phyloP scores from a whole-genome alignment of 2,113 vertebrate species.

The Ranitomeya imitator region DNA sequence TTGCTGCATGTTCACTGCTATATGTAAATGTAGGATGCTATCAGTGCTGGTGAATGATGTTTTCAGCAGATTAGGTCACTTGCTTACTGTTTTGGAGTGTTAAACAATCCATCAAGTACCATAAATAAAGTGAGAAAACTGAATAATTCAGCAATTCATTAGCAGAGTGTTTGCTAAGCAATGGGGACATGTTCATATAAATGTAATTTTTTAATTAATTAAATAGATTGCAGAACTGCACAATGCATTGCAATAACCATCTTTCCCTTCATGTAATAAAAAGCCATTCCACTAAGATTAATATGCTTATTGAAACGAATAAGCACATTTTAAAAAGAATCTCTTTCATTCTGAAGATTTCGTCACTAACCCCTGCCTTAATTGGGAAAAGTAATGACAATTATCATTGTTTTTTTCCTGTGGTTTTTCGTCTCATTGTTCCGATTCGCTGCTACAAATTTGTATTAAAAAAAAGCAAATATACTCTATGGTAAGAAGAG shows the following conservation, averaged over 20 bases:
- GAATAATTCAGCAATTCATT: constrained; percentile 47
- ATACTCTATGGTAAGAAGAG: constrained; percentile 13
- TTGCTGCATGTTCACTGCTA: constrained; percentile 12
- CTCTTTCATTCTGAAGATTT: constrained; percentile 48
- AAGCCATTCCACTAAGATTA: constrained; percentile 41
- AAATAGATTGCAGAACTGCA: constrained; percentile 42
- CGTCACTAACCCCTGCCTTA: constrained; percentile 54
- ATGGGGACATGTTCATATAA: constrained; percentile 37
- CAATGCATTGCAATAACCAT: constrained; percentile 32
- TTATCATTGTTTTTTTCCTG: constrained; percentile 26
- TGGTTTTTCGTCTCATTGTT: constrained; percentile 27
- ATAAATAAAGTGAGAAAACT: constrained; percentile 39
- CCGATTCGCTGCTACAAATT: constrained; percentile 28
- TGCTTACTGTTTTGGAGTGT: constrained; percentile 39
- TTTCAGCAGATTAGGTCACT: constrained; percentile 27
- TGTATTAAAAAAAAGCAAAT: constrained; percentile 25
- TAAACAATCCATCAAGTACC: constrained; percentile 42
- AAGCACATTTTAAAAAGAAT: constrained; percentile 50
- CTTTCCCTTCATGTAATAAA: constrained; percentile 43
- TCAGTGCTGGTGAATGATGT: constrained; percentile 33
- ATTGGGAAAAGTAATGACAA: constrained; percentile 55
- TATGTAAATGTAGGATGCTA: constrained; percentile 2
- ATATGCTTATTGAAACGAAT: constrained; percentile 52
- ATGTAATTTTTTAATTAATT: constrained; percentile 54
- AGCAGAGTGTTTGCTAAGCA: constrained; percentile 34